phyloP scores from a whole-genome alignment of 2,888 invertebrate genomes.

The Druceiella hillmani region DNA sequence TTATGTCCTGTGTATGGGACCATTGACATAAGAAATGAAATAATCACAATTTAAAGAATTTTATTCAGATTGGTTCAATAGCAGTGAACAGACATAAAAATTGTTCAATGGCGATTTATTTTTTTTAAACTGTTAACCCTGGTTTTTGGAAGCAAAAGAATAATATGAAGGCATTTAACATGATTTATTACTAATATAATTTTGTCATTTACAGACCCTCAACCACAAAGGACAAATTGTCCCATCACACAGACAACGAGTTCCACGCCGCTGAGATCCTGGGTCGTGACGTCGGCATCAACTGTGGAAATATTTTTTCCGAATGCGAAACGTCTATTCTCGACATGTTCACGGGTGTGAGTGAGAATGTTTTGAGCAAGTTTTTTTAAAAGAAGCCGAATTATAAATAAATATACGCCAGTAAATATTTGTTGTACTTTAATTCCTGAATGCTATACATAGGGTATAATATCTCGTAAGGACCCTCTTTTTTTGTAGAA shows the following conservation, averaged over 20 bases:
- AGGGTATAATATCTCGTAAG: too few relatives aligned
- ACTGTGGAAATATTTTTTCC: conserved; percentile 55
- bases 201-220: conserved; percentile 55
- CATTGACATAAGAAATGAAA: too few relatives aligned
- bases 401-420: too few relatives aligned
- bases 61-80: too few relatives aligned
- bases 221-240: conserved; percentile 57
- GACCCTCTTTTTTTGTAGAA: too few relatives aligned
- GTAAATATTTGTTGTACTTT: too few relatives aligned
- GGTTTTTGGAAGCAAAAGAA: conserved; percentile 50
- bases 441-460: too few relatives aligned
- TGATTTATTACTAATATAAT: conserved; percentile 8
- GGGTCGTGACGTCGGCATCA: conserved; percentile 50
- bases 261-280: conserved; percentile 68
- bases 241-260: conserved; percentile 63
- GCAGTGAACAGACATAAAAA: too few relatives aligned
- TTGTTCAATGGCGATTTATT: too few relatives aligned
- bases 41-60: too few relatives aligned
- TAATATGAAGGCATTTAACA: conserved; percentile 52
- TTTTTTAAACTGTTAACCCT: conserved; percentile 55
- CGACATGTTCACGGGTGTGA: conserved; percentile 52
- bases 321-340: conserved; percentile 58
- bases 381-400: background rate
- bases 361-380: conserved; percentile 23
- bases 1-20: too few relatives aligned